Evolutionary conservation across 2,888 invertebrate species (phyloP).

Genomic region (Diploptera punctata): DNA sequence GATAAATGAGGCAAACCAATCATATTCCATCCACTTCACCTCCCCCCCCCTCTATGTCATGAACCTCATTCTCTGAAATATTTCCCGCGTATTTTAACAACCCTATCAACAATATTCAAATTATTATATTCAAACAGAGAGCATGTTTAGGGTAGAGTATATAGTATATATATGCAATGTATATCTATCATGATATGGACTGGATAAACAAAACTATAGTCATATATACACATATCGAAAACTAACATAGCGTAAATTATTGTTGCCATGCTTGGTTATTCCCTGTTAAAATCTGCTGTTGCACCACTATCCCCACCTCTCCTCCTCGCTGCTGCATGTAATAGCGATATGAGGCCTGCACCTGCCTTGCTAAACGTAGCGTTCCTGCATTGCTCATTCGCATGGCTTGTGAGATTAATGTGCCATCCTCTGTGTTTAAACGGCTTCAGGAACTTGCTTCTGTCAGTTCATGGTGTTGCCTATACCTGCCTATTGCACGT

Average conservation of each 20-base stretch:
- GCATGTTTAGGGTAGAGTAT: not conserved
- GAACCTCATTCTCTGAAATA: slow-evolving; percentile 21
- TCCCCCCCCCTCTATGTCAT: not conserved
- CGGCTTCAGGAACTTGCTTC: no score
- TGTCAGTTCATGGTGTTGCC: no score
- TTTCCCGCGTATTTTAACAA: slow-evolving; percentile 31
- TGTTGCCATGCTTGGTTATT: slow-evolving; percentile 30
- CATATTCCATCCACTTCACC: not conserved
- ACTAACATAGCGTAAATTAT: slow-evolving; percentile 30
- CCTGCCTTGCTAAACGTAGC: slow-evolving; percentile 20
- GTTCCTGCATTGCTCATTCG: slow-evolving; percentile 5
- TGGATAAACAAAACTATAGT: slow-evolving; percentile 29
- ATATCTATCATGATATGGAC: slow-evolving; percentile 27
- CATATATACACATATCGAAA: slow-evolving; percentile 28
- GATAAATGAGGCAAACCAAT: slow-evolving; percentile 26
- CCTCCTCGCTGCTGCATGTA: not conserved
- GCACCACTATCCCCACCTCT: not conserved
- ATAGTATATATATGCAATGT: not conserved
- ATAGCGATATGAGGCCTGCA: slow-evolving; percentile 11
- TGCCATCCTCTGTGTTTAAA: slow-evolving; percentile 3
- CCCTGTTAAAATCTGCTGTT: slow-evolving; percentile 24
- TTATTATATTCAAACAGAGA: slow-evolving; percentile 28
- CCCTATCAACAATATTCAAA: slow-evolving; percentile 32
- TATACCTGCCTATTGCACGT: no score
- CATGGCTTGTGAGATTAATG: slow-evolving; percentile 20